Evolutionary conservation across 2,113 vertebrate genomes (phyloP).

Genomic region (Trichomycterus rosablanca): DNA sequence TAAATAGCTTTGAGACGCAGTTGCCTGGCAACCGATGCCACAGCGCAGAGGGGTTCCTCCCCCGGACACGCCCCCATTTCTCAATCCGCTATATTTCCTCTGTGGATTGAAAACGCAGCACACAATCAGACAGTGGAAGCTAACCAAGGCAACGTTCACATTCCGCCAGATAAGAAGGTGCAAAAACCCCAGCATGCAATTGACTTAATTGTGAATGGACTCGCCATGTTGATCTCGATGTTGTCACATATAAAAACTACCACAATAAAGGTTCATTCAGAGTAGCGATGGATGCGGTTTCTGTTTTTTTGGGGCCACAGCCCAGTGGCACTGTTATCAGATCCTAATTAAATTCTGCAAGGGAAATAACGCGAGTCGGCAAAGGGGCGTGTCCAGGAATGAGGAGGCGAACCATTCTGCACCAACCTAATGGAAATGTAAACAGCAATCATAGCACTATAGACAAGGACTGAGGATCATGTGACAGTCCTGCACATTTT

Average conservation of each 20-base stretch:
- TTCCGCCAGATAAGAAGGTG: not conserved
- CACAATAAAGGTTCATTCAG: too few species aligned
- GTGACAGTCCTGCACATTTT: too few species aligned
- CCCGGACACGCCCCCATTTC: constrained; percentile 71
- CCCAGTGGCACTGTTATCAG: not conserved
- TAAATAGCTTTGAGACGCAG: constrained; percentile 75
- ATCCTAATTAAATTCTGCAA: not conserved
- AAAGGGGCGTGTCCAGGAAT: too few species aligned
- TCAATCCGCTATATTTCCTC: constrained; percentile 66
- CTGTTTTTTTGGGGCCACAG: not conserved
- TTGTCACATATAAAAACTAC: too few species aligned
- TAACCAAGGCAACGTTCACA: not conserved
- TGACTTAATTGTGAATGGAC: not conserved
- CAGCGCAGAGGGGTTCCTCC: constrained; percentile 70
- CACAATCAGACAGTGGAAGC: not conserved
- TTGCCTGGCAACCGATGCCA: constrained; percentile 80
- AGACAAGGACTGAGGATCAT: too few species aligned
- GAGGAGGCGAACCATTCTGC: too few species aligned
- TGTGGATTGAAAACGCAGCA: constrained; percentile 43
- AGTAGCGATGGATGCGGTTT: too few species aligned
- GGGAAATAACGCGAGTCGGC: constrained; percentile 2
- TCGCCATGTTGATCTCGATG: too few species aligned
- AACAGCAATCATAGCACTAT: too few species aligned
- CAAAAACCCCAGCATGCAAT: not conserved
- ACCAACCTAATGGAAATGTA: too few species aligned